Percentiles rank a stretch among this genome's conserved stretches.
phyloP scores from a whole-genome alignment of 1,140 invertebrate genomes.

The Akabosia matsudoensis region DNA sequence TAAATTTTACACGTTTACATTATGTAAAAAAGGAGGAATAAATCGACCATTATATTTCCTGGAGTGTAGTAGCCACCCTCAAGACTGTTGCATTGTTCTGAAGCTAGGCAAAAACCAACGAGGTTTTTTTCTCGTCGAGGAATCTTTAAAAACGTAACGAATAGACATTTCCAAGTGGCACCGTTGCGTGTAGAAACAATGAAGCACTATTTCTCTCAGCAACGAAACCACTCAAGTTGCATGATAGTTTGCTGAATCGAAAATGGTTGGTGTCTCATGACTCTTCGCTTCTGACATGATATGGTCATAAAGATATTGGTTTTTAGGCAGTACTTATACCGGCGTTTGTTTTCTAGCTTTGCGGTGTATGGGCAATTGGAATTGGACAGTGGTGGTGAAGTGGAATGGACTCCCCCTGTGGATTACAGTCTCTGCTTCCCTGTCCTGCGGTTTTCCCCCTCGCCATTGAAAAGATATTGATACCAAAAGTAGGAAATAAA shows the following conservation, averaged over 20 bases:
- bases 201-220: not conserved
- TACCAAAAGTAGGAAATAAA: constrained; percentile 13
- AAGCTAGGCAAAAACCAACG: no score
- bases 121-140: no score
- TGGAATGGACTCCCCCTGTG: not conserved
- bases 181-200: no score
- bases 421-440: not conserved
- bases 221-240: not conserved
- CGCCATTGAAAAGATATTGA: not conserved
- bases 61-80: no score
- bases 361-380: no score
- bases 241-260: no score
- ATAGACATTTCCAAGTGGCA: no score
- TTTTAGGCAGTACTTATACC: not conserved
- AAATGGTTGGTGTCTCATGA: not conserved
- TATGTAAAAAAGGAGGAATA: no score
- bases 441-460: not conserved
- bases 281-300: not conserved
- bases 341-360: not conserved
- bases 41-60: no score
- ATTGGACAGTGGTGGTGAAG: not conserved
- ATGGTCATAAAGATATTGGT: not conserved
- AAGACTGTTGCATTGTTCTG: no score
- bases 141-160: no score
- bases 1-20: no score